These are phyloP conservation scores for Drosophila arawakana DNA, from an alignment of 1,140 invertebrate genomes.

Conservation along the genomic window DNA sequence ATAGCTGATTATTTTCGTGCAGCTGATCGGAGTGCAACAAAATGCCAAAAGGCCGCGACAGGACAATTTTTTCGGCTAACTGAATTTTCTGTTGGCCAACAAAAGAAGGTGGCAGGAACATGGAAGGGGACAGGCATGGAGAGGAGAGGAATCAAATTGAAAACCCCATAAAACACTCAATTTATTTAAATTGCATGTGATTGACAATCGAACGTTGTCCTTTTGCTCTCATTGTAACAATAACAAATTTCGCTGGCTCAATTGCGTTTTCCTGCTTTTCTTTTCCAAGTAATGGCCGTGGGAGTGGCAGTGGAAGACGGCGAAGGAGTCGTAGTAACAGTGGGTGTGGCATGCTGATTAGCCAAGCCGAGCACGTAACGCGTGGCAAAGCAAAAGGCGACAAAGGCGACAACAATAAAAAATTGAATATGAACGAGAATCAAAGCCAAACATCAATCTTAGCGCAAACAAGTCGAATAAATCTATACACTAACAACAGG, in stretches of 20 bases:
- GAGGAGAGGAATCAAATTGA: conserved; percentile 64
- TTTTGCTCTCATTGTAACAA: conserved; percentile 21
- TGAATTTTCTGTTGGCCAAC: conserved; percentile 5
- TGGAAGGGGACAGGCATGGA: background rate
- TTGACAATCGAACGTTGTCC: conserved; percentile 65
- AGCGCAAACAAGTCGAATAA: conserved; percentile 1
- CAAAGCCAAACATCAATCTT: conserved; percentile 28
- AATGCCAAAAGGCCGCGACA: background rate
- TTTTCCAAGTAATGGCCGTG: conserved; percentile 7
- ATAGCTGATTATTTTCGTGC: conserved; percentile 53
- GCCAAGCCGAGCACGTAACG: conserved; percentile 74
- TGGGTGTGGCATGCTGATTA: conserved; percentile 52
- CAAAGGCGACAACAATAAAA: conserved; percentile 63
- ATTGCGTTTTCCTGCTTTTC: conserved; percentile 10
- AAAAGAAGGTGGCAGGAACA: background rate
- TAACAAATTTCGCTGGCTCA: conserved; percentile 39
- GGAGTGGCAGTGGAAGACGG: background rate
- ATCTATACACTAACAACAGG: conserved; percentile 11
- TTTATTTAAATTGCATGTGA: conserved; percentile 82
- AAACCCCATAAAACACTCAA: conserved; percentile 83
- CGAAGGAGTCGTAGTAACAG: no score
- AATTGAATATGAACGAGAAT: conserved; percentile 69
- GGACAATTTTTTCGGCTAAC: conserved; percentile 9
- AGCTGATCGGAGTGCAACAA: conserved; percentile 37
- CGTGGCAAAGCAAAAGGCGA: conserved; percentile 70